Evolutionary conservation across 2,888 invertebrate genomes (phyloP), one percentile per base, ranked within the genome.

Genomic region (Petrophora chlorosata): DNA sequence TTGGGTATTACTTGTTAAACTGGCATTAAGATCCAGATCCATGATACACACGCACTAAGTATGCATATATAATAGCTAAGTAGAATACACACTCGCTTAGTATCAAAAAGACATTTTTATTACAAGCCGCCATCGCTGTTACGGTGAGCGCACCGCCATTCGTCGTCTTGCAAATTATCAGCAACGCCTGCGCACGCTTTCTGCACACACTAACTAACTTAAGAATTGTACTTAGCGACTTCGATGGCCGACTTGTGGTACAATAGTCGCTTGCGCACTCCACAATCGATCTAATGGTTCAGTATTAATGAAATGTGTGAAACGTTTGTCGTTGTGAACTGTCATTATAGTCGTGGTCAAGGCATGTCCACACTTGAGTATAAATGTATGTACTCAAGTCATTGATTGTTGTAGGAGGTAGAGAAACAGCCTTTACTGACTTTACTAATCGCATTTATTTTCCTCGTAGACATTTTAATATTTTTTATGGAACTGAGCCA

Each of bases 171-270:
- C 78, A 81, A 85, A 84, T 87, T 86, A 83, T 81, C 79, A 82
- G 71, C 69, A 73, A 73, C 83, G 75, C 79, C 80, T 64, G 75
- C 78, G 71, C 79, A 89, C 88, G 88, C 89, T 89, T 89, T 89
- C 89, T 88, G 88, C 79, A 81, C 89, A 85, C 83, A 65, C 70
- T 85, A 86, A 76, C 71, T 61, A 59, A 67, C 61, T 71, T 82
- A 80, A 85, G 77, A 82, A 81, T 79, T 66, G 77, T 84, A 85
- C 78, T 85, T 82, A 77, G 70, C 68, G 60, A 71, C 67, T 61
- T 67, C 70, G 66, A 73, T 72, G 65, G 68, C 65, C 66, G 64
- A 65, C 64, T 61, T 55, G 50, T 58, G 55, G 55, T 51, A 72
- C 71, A 71, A 71, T 69, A 67, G 61, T 59, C 53, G 55, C 38